Evolutionary conservation across 2,113 vertebrate species (phyloP).

Genomic region (Alexandromys fortis): DNA sequence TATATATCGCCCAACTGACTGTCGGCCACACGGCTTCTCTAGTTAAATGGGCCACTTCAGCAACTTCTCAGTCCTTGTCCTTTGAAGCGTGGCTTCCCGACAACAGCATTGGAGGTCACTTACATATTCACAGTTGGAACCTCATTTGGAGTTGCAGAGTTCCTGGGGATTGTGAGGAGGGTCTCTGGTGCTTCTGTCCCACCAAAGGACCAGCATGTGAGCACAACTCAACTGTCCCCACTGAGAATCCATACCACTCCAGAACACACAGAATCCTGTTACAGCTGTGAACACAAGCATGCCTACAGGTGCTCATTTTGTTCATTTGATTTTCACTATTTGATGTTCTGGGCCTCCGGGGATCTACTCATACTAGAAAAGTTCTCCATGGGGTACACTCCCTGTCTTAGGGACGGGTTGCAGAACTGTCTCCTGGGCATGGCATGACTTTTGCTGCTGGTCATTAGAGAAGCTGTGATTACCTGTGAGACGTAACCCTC

Average conservation of each 20-base stretch:
- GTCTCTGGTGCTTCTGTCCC: accelerated
- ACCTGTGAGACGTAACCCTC: neutral
- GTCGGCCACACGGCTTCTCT: neutral
- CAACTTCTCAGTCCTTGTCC: neutral
- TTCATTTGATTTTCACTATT: neutral
- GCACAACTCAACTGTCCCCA: neutral
- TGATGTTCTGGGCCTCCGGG: neutral
- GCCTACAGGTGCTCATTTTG: neutral
- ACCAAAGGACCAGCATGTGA: neutral
- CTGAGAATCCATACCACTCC: neutral
- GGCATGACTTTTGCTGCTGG: neutral
- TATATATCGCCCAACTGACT: neutral
- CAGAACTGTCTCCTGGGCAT: neutral
- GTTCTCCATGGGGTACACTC: too few relatives aligned
- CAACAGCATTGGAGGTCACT: neutral
- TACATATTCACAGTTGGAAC: neutral
- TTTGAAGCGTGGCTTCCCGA: neutral
- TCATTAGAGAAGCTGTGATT: neutral
- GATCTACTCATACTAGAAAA: neutral
- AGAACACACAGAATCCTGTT: neutral
- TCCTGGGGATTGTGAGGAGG: neutral
- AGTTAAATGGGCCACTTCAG: neutral
- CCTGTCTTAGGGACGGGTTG: neutral
- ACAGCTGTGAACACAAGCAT: neutral
- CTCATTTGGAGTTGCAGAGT: neutral